Evolutionary conservation across 2,888 invertebrate species (phyloP).

Genomic region (Apamea sordens): DNA sequence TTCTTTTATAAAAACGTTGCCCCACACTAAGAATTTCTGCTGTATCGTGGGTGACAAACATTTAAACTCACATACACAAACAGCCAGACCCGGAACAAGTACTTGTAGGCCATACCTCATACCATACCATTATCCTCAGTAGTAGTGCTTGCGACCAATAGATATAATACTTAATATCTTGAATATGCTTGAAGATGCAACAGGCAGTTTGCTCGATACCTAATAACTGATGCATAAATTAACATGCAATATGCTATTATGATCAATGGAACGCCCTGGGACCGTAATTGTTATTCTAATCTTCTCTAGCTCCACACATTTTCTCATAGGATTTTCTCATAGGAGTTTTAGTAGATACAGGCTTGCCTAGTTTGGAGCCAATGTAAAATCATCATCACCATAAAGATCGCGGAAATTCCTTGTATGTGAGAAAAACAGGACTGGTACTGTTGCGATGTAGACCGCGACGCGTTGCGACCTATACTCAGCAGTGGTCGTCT

Average conservation of each 20-base stretch:
- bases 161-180: background rate
- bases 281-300: constrained; percentile 14
- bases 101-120: too few species aligned
- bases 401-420: background rate
- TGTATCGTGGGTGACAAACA: too few species aligned
- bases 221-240: constrained; percentile 7
- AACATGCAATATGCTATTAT: constrained; percentile 16
- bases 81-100: too few species aligned
- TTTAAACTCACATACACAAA: too few species aligned
- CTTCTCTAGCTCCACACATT: too few species aligned
- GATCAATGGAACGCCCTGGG: background rate
- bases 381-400: too few species aligned
- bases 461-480: background rate
- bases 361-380: too few species aligned
- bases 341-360: background rate
- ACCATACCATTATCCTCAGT: too few species aligned
- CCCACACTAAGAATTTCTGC: too few species aligned
- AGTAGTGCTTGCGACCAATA: background rate
- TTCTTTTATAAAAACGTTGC: too few species aligned
- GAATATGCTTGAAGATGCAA: constrained; percentile 9
- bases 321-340: background rate
- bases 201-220: background rate
- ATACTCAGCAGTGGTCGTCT: background rate
- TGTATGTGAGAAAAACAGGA: background rate
- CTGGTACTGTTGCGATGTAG: background rate